These are phyloP conservation scores for Acanthopleura granulata DNA, from an alignment of 2,888 invertebrate species.

Conservation along the genomic window DNA sequence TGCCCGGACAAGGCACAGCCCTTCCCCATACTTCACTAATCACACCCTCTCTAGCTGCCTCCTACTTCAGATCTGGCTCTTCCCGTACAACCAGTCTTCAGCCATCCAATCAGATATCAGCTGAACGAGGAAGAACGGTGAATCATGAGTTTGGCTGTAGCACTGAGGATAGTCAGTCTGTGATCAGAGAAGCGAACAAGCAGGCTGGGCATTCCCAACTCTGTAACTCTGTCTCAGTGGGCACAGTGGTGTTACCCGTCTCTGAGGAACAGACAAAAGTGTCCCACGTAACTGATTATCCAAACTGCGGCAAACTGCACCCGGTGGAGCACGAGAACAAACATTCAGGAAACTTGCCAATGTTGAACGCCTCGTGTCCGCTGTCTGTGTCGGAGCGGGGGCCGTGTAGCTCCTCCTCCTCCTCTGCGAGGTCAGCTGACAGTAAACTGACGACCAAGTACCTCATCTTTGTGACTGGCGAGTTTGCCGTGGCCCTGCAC, in stretches of 20 bases:
- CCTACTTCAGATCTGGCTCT: background rate
- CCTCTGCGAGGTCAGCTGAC: background rate
- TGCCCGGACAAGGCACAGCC: background rate
- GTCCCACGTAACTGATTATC: background rate
- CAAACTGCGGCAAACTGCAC: background rate
- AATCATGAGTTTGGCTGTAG: background rate
- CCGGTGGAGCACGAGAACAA: background rate
- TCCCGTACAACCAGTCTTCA: background rate
- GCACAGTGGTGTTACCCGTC: background rate
- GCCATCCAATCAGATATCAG: background rate
- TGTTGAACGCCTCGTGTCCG: slow-evolving; percentile 7
- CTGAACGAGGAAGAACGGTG: background rate
- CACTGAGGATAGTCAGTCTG: background rate
- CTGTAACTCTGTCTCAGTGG: background rate
- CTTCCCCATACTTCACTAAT: background rate
- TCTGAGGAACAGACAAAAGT: background rate
- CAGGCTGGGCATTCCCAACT: background rate
- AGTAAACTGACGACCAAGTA: slow-evolving; percentile 25
- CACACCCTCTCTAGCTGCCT: background rate
- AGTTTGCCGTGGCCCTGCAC: slow-evolving; percentile 54
- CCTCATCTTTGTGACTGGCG: slow-evolving; percentile 52
- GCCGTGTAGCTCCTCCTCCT: background rate
- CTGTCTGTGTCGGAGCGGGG: background rate
- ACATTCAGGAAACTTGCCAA: slow-evolving; percentile 3
- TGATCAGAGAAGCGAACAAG: background rate